Evolutionary conservation across 2,797 vertebrate species (phyloP).

Genomic region (Synaphobranchus kaupii): DNA sequence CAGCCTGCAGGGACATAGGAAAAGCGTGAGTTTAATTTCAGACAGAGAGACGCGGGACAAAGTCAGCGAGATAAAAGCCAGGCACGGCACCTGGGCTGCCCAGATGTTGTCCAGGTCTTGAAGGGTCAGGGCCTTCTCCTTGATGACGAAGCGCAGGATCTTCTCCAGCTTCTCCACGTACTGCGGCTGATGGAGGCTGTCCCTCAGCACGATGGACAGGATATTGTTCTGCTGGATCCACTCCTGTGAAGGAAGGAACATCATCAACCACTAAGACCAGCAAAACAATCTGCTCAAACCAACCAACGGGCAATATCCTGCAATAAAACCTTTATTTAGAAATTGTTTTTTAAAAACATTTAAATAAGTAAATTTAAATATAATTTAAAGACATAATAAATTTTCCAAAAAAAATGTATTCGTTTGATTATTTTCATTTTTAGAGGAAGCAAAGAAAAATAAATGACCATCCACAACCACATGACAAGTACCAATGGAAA

Average conservation of each 20-base stretch:
- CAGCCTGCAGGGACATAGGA: conserved; percentile 77
- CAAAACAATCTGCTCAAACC: background rate
- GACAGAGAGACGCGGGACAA: background rate
- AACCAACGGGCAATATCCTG: background rate
- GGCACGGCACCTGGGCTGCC: conserved; percentile 90
- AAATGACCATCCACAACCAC: background rate
- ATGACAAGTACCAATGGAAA: background rate
- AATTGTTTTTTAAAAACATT: background rate
- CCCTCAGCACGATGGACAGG: conserved; percentile 94
- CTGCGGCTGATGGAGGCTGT: conserved; percentile 98
- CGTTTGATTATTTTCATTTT: background rate
- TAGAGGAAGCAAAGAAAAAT: background rate
- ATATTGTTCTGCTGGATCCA: conserved; percentile 99
- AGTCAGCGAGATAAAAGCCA: background rate
- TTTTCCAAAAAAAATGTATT: too few relatives aligned
- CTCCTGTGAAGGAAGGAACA: conserved; percentile 73
- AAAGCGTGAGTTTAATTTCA: background rate
- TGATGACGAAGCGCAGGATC: conserved; percentile 98
- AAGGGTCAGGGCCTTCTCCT: conserved; percentile 97
- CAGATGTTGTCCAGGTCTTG: conserved; percentile 99
- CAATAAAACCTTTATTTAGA: background rate
- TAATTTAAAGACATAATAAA: background rate
- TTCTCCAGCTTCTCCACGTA: conserved; percentile 99
- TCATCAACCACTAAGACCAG: background rate
- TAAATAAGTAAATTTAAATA: too few relatives aligned